Percentiles rank a stretch among this genome's conserved stretches.
Evolutionary conservation across 2,797 vertebrate genomes (phyloP).

Genomic region (Sebastes iracundus): DNA sequence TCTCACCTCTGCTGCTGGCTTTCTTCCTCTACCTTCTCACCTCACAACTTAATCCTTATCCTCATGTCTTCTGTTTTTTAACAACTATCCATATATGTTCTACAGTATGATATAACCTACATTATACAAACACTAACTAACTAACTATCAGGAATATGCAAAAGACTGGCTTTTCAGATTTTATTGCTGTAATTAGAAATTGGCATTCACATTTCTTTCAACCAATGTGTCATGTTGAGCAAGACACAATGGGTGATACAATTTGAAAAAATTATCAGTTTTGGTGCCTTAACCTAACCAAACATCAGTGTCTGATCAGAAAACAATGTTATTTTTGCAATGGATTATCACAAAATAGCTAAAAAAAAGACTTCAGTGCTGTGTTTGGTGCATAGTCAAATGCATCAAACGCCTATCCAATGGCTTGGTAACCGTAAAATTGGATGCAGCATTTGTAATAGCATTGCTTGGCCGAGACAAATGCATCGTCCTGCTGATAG

Average conservation of each 20-base stretch:
- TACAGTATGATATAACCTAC: no score
- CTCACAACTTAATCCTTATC: neutral
- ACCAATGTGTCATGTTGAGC: neutral
- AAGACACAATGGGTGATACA: no score
- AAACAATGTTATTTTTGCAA: no score
- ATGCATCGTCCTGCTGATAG: neutral
- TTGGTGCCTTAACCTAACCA: no score
- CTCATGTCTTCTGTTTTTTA: neutral
- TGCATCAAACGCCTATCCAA: no score
- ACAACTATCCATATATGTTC: neutral
- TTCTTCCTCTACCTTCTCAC: neutral
- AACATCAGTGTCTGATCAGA: no score
- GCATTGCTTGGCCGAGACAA: neutral
- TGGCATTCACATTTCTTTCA: neutral
- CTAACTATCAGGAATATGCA: neutral
- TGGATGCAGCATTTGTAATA: neutral
- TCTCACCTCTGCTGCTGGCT: neutral
- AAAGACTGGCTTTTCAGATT: no score
- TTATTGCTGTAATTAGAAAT: no score
- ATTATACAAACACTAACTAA: neutral
- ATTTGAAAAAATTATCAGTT: no score
- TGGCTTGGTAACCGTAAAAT: neutral
- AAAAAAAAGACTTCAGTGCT: no score
- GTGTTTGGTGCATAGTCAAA: no score
- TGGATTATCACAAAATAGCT: no score